Percentiles rank a stretch among this genome's conserved stretches.
These are phyloP conservation scores for Mythimna lalbum DNA, from an alignment of 2,888 invertebrate genomes.

Conservation along the genomic window DNA sequence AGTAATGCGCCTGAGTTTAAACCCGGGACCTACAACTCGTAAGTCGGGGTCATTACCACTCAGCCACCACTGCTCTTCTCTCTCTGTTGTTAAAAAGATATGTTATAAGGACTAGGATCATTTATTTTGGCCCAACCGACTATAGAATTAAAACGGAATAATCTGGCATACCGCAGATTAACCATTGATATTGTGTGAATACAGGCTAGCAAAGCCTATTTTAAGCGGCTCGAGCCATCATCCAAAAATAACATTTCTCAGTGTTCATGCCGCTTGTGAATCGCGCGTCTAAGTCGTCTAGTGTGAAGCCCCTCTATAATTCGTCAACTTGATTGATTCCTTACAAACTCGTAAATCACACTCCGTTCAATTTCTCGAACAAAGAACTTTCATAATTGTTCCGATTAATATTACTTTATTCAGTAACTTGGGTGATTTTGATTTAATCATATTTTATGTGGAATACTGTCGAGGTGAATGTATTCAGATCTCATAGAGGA, in stretches of 20 bases:
- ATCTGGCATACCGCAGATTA: too few relatives aligned
- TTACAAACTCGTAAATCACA: slow-evolving; percentile 51
- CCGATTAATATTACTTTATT: slow-evolving; percentile 40
- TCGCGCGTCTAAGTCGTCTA: background rate
- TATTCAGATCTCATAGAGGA: background rate
- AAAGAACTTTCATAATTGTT: slow-evolving; percentile 55
- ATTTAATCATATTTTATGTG: slow-evolving; percentile 22
- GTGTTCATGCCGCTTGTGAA: background rate
- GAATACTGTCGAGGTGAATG: background rate
- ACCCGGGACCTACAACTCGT: too few relatives aligned
- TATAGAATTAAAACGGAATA: background rate
- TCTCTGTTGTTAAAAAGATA: too few relatives aligned
- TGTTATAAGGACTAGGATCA: background rate
- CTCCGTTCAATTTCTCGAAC: slow-evolving; percentile 31
- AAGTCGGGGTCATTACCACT: too few relatives aligned
- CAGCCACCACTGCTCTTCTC: too few relatives aligned
- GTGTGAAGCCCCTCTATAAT: slow-evolving; percentile 10
- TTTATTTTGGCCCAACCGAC: background rate
- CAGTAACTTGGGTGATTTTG: slow-evolving; percentile 28
- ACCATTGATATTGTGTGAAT: too few relatives aligned
- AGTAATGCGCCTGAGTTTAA: too few relatives aligned
- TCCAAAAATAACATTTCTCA: background rate
- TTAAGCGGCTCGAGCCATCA: background rate
- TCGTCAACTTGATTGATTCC: slow-evolving; percentile 57
- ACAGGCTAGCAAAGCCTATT: too few relatives aligned